A percentile compares a stretch with the other conserved stretches of the same genome.
Evolutionary conservation across 2,888 invertebrate genomes (phyloP).

Genomic region (Drosophila macrospina): DNA sequence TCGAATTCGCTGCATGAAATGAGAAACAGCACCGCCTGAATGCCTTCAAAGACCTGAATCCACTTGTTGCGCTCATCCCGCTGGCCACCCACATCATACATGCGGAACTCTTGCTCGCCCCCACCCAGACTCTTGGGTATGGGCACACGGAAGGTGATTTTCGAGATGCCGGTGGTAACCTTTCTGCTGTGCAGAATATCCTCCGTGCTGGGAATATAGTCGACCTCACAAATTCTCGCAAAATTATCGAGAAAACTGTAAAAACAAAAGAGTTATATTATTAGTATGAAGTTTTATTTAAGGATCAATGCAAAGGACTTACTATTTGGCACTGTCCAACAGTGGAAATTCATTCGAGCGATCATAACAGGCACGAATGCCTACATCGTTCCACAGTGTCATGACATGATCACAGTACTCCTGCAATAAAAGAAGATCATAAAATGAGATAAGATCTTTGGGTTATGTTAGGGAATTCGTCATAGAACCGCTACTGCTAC

Average conservation of each 20-base stretch:
- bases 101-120: constrained; percentile 90
- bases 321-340: constrained; percentile 94
- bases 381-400: constrained; percentile 89
- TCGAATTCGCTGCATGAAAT: constrained; percentile 93
- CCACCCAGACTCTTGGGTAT: constrained; percentile 90
- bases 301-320: constrained; percentile 84
- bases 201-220: constrained; percentile 90
- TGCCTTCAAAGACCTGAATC: constrained; percentile 94
- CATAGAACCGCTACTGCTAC: constrained; percentile 27
- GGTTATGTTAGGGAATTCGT: constrained; percentile 35
- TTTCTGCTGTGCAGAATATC: constrained; percentile 92
- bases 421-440: constrained; percentile 84
- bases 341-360: constrained; percentile 92
- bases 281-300: background rate
- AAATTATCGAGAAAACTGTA: constrained; percentile 91
- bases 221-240: constrained; percentile 87
- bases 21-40: constrained; percentile 92
- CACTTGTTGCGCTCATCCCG: constrained; percentile 93
- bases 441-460: constrained; percentile 13
- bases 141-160: constrained; percentile 90
- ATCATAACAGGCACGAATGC: constrained; percentile 89
- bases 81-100: constrained; percentile 95
- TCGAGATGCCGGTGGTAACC: constrained; percentile 90
- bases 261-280: background rate
- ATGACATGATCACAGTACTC: constrained; percentile 90